Evolutionary conservation across 2,797 vertebrate species (phyloP).

Genomic region (Amblyraja radiata): DNA sequence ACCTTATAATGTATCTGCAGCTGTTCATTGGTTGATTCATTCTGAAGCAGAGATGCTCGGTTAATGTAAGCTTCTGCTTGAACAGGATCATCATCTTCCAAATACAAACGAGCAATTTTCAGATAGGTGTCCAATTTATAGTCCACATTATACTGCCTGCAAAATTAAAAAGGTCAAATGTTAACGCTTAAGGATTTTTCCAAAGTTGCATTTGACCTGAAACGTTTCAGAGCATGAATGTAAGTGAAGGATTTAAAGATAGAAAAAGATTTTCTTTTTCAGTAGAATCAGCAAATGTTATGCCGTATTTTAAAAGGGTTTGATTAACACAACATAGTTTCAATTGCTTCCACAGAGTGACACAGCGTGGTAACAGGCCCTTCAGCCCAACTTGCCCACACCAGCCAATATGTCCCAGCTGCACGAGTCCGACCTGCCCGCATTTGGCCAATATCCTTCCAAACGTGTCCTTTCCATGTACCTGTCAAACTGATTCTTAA

Average conservation of each 20-base stretch:
- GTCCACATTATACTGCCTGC: slow-evolving; percentile 93
- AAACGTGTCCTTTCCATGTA: no score
- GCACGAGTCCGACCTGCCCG: no score
- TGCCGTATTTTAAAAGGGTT: not conserved
- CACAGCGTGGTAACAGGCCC: no score
- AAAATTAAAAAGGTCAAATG: slow-evolving; percentile 18
- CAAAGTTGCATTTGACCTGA: not conserved
- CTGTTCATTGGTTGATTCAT: slow-evolving; percentile 95
- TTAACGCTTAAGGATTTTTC: not conserved
- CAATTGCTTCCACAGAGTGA: no score
- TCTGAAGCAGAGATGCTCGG: slow-evolving; percentile 91
- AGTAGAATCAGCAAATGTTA: not conserved
- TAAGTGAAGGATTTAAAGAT: not conserved
- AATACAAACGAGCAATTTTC: slow-evolving; percentile 91
- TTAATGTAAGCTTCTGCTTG: slow-evolving; percentile 98
- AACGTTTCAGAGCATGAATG: not conserved
- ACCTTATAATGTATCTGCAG: slow-evolving; percentile 98
- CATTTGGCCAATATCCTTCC: no score
- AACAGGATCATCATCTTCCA: slow-evolving; percentile 94
- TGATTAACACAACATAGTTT: not conserved
- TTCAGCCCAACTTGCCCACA: no score
- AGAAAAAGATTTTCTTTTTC: not conserved
- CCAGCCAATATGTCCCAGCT: no score
- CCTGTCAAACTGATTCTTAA: no score
- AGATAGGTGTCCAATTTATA: slow-evolving; percentile 96